Conservation (phyloP, 2,113 vertebrate species). For the Ptilorrhoa leucosticta region DNA sequence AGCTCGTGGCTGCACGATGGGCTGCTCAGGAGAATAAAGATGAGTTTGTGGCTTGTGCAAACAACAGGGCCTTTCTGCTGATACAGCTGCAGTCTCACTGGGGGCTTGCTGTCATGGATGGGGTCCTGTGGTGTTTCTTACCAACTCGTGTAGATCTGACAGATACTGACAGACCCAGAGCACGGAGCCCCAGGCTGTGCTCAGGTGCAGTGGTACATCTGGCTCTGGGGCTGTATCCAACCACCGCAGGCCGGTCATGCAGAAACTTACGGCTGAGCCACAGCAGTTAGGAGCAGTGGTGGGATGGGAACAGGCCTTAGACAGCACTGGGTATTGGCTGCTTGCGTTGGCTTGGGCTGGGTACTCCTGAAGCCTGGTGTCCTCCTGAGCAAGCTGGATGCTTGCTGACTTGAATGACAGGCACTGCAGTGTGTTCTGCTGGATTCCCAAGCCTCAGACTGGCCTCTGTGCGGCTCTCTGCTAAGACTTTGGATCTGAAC, state of each 20-base stretch:
- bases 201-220: fast-evolving
- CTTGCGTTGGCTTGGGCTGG: not conserved
- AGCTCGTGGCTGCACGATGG: fast-evolving
- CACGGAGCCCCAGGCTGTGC: not conserved
- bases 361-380: not conserved
- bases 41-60: not conserved
- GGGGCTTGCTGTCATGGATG: not conserved
- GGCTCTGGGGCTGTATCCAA: not conserved
- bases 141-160: fast-evolving
- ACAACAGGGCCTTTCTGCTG: not conserved
- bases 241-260: fast-evolving
- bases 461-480: not conserved
- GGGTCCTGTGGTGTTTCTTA: not conserved
- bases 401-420: fast-evolving
- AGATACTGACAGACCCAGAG: fast-evolving
- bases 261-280: not conserved
- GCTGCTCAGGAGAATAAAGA: not conserved
- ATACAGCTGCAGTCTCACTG: not conserved
- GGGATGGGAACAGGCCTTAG: not conserved
- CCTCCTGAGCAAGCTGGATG: not conserved
- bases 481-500: not conserved
- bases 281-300: not conserved
- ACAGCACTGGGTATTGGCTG: not conserved
- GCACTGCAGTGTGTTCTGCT: not conserved
- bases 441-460: not conserved